phyloP scores from a whole-genome alignment of 2,797 vertebrate genomes.

The Monodelphis domestica region DNA sequence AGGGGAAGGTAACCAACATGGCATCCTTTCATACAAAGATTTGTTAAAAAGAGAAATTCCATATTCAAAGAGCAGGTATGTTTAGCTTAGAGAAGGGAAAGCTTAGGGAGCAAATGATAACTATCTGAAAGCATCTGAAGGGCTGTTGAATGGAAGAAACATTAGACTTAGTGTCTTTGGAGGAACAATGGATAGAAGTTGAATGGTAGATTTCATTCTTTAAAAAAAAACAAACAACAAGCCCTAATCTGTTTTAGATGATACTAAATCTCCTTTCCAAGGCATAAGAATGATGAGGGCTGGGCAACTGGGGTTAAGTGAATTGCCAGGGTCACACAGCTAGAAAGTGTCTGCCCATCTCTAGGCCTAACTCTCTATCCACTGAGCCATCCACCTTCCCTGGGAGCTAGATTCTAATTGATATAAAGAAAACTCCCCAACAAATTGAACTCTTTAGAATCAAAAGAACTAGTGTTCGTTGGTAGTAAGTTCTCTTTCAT shows the following conservation, averaged over 20 bases:
- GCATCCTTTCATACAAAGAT: background rate
- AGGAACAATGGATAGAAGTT: background rate
- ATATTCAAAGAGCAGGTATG: background rate
- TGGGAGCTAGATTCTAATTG: too few relatives aligned
- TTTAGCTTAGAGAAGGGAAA: background rate
- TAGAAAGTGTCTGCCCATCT: too few relatives aligned
- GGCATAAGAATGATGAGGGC: too few relatives aligned
- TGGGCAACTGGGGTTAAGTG: too few relatives aligned
- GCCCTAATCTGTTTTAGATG: too few relatives aligned
- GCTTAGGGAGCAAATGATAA: background rate
- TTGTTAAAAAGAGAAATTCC: background rate
- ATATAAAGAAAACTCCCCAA: background rate
- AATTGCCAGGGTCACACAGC: too few relatives aligned
- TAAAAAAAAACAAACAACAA: too few relatives aligned
- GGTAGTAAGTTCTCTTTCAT: background rate
- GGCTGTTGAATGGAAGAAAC: background rate
- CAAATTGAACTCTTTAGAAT: background rate
- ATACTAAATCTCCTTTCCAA: too few relatives aligned
- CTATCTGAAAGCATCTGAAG: background rate
- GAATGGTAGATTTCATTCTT: background rate
- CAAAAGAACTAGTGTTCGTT: background rate
- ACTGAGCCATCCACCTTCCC: too few relatives aligned
- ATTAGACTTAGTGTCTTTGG: background rate
- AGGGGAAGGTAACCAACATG: background rate
- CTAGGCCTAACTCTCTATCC: too few relatives aligned